These are phyloP conservation scores for Epicauta chinensis DNA, from an alignment of 1,140 invertebrate genomes.

Conservation along the genomic window DNA sequence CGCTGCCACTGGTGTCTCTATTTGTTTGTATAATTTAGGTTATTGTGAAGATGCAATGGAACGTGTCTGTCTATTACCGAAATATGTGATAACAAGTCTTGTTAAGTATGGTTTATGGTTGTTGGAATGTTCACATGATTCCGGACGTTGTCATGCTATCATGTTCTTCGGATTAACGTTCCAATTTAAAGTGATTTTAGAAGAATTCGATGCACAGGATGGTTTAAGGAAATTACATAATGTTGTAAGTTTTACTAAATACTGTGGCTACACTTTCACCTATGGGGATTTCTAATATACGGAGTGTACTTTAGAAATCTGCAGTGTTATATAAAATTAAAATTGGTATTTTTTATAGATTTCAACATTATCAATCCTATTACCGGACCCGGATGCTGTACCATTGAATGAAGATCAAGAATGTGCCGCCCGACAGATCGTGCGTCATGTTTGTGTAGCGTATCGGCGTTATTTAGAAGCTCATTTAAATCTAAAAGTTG, in stretches of 20 bases:
- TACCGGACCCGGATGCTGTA: conserved; percentile 59
- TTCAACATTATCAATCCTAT: conserved; percentile 74
- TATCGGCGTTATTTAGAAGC: conserved; percentile 89
- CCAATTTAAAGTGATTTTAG: conserved; percentile 83
- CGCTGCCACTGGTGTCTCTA: conserved; percentile 91
- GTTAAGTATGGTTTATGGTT: conserved; percentile 90
- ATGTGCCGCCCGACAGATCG: conserved; percentile 88
- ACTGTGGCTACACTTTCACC: too few relatives aligned
- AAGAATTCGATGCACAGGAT: conserved; percentile 86
- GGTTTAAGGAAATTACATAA: conserved; percentile 90
- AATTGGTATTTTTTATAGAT: too few relatives aligned
- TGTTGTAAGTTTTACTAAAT: conserved; percentile 56
- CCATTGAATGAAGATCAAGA: conserved; percentile 82
- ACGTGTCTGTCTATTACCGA: conserved; percentile 78
- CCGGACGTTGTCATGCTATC: conserved; percentile 89
- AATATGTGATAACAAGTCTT: conserved; percentile 68
- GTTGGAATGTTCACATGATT: conserved; percentile 92
- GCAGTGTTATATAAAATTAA: too few relatives aligned
- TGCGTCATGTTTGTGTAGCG: conserved; percentile 85
- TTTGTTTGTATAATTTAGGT: conserved; percentile 93
- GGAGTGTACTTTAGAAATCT: too few relatives aligned
- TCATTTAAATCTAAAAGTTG: conserved; percentile 79
- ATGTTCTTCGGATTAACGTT: conserved; percentile 96
- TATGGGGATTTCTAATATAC: too few relatives aligned
- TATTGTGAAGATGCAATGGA: conserved; percentile 98